Evolutionary conservation across 2,113 vertebrate genomes (phyloP).

Genomic region (Mesoclemmys tuberculata): DNA sequence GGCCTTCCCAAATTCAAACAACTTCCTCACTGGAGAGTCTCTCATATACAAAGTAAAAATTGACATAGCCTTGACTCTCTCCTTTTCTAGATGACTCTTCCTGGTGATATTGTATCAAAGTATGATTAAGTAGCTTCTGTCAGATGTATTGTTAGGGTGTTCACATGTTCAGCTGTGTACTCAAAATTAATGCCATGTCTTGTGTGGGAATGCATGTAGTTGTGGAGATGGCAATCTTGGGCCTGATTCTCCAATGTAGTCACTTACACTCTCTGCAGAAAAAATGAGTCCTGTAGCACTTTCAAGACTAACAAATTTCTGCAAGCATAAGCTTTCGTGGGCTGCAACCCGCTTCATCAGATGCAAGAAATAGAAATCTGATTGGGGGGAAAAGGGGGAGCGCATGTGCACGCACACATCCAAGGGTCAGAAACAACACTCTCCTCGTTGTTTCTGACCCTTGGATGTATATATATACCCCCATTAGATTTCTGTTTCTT

Average conservation of each 20-base stretch:
- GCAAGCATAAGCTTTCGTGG: too few species aligned
- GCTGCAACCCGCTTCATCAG: too few species aligned
- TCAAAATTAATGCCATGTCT: constrained; percentile 55
- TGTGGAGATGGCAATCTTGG: constrained; percentile 65
- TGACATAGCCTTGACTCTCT: not conserved
- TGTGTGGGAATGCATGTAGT: constrained; percentile 63
- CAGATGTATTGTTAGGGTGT: constrained; percentile 19
- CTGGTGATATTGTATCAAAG: not conserved
- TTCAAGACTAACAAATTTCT: too few species aligned
- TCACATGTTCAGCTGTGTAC: constrained; percentile 53
- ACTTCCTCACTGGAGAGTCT: not conserved
- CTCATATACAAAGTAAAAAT: not conserved
- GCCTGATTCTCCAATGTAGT: constrained; percentile 59
- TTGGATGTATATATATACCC: too few species aligned
- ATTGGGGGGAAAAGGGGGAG: too few species aligned
- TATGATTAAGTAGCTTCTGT: constrained; percentile 11
- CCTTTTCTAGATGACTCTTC: not conserved
- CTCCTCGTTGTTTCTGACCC: too few species aligned
- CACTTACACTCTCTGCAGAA: constrained; percentile 61
- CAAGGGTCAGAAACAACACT: too few species aligned
- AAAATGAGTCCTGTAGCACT: too few species aligned
- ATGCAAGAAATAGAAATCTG: too few species aligned
- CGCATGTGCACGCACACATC: too few species aligned
- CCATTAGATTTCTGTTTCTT: too few species aligned
- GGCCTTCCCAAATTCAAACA: not conserved